phyloP scores from a whole-genome alignment of 2,888 invertebrate species.

The Euplagia quadripunctaria region DNA sequence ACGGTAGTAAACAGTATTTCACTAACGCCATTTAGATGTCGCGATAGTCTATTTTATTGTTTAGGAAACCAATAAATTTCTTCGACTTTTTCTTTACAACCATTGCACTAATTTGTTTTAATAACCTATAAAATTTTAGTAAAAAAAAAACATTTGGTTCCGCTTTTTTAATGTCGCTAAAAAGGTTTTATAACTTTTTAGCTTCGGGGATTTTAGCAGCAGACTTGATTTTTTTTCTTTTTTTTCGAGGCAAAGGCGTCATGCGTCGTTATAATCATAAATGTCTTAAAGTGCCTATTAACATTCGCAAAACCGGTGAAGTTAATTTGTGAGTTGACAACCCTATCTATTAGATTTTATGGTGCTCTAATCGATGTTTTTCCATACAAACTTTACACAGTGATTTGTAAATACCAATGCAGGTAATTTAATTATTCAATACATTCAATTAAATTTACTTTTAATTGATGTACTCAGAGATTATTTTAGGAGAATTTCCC shows the following conservation, averaged over 20 bases:
- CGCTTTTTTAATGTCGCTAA: conserved; percentile 74
- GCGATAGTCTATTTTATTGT: conserved; percentile 81
- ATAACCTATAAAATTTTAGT: conserved; percentile 81
- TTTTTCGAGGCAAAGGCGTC: conserved; percentile 8
- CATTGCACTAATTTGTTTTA: conserved; percentile 79
- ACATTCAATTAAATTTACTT: neutral
- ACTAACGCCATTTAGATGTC: conserved; percentile 75
- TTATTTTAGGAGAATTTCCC: neutral
- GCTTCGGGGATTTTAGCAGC: conserved; percentile 40
- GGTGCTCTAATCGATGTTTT: neutral
- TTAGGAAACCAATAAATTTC: conserved; percentile 83
- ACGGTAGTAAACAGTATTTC: conserved; percentile 64
- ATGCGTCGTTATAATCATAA: conserved; percentile 12
- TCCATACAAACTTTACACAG: neutral
- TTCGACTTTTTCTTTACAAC: conserved; percentile 58
- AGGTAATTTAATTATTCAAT: neutral
- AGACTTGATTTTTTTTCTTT: conserved; percentile 2
- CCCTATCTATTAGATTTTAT: neutral
- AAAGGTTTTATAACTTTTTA: conserved; percentile 63
- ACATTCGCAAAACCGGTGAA: neutral
- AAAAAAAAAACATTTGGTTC: conserved; percentile 70
- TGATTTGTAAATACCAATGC: neutral
- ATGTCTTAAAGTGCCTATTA: neutral
- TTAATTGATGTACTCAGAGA: no score
- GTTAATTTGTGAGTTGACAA: neutral